These are phyloP conservation scores for Limosa lapponica DNA, from an alignment of 2,797 vertebrate species.

Conservation along the genomic window DNA sequence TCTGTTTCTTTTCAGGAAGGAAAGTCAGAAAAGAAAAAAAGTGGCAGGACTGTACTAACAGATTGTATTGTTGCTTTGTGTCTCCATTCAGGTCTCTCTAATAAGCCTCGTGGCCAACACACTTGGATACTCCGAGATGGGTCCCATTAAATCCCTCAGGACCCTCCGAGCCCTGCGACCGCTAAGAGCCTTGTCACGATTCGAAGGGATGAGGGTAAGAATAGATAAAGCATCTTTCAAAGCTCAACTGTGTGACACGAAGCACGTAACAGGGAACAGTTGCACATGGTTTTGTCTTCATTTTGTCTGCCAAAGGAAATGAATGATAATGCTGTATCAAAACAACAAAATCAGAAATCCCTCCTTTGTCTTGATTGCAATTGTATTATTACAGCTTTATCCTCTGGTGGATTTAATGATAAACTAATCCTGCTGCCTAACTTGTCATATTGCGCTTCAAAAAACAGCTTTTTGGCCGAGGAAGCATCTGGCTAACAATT, in stretches of 20 bases:
- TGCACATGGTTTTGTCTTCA: background rate
- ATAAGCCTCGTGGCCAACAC: conserved; percentile 79
- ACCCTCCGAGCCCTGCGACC: conserved; percentile 84
- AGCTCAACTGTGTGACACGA: background rate
- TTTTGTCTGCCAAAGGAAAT: background rate
- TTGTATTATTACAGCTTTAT: background rate
- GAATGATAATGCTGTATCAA: background rate
- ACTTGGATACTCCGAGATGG: conserved; percentile 80
- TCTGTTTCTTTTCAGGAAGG: background rate
- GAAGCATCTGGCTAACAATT: conserved; percentile 33
- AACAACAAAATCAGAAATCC: background rate
- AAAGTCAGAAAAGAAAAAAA: background rate
- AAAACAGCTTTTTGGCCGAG: background rate
- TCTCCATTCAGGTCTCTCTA: conserved; percentile 81
- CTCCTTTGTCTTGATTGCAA: background rate
- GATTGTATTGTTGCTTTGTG: conserved; percentile 58
- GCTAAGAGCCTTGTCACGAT: conserved; percentile 81
- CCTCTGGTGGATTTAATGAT: conserved; percentile 7
- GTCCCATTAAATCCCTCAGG: conserved; percentile 83
- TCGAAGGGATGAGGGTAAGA: conserved; percentile 87
- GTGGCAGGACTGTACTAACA: conserved; percentile 7
- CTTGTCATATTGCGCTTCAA: background rate
- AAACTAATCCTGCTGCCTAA: conserved; percentile 24
- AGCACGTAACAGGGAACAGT: background rate
- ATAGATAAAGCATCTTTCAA: background rate